Evolutionary conservation across 2,888 invertebrate species (phyloP).

Genomic region (Volucella inanis): DNA sequence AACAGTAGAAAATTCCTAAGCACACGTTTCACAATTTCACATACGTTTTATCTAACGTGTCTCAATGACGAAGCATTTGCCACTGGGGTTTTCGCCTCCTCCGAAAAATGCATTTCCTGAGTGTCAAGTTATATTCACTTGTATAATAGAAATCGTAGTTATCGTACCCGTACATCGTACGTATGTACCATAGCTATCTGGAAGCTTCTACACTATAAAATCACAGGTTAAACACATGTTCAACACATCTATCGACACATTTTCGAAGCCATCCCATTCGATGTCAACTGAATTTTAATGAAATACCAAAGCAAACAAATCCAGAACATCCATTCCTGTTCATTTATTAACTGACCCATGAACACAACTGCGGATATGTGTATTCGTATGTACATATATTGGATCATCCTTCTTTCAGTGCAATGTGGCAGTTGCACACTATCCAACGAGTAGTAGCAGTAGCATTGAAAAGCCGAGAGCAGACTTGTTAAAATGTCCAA

Average conservation of each 20-base stretch:
- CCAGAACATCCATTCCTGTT: slow-evolving; percentile 70
- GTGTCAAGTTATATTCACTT: slow-evolving; percentile 64
- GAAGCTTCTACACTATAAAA: slow-evolving; percentile 64
- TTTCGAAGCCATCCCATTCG: slow-evolving; percentile 74
- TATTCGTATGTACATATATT: slow-evolving; percentile 9
- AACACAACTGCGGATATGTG: slow-evolving; percentile 32
- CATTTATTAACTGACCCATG: slow-evolving; percentile 75
- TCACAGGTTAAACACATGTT: slow-evolving; percentile 75
- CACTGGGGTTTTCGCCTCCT: slow-evolving; percentile 31
- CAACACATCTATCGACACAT: slow-evolving; percentile 74
- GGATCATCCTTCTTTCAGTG: slow-evolving; percentile 54
- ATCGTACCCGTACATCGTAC: no score
- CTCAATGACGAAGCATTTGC: slow-evolving; percentile 32
- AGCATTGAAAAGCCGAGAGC: slow-evolving; percentile 21
- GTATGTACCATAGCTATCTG: neutral
- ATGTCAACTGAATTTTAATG: slow-evolving; percentile 75
- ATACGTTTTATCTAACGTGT: slow-evolving; percentile 6
- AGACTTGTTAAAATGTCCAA: slow-evolving; percentile 62
- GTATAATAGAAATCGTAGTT: neutral
- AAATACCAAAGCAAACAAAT: slow-evolving; percentile 75
- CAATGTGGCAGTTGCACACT: neutral
- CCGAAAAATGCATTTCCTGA: slow-evolving; percentile 66
- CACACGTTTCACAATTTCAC: slow-evolving; percentile 47
- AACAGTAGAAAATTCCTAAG: slow-evolving; percentile 46
- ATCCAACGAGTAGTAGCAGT: slow-evolving; percentile 8